phyloP scores from a whole-genome alignment of 2,797 vertebrate species.

The Luscinia luscinia region DNA sequence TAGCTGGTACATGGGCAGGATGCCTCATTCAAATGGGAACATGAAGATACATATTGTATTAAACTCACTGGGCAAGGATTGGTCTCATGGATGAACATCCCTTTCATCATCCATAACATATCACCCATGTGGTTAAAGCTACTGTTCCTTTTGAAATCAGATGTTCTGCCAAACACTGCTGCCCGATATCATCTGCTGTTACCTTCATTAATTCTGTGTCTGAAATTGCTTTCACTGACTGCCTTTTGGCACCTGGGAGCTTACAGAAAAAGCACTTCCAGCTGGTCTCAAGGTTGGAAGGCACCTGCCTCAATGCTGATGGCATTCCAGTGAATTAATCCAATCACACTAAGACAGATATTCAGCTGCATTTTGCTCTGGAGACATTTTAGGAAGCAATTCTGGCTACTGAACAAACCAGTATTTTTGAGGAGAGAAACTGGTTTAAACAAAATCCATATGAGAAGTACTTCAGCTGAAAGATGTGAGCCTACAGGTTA shows the following conservation, averaged over 20 bases:
- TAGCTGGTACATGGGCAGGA: background rate
- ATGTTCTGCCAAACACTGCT: constrained; percentile 23
- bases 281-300: constrained; percentile 53
- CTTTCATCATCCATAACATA: background rate
- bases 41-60: background rate
- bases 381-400: constrained; percentile 34
- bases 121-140: background rate
- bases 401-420: background rate
- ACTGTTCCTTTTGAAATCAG: constrained; percentile 5
- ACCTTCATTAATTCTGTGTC: constrained; percentile 46
- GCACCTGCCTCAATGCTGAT: background rate
- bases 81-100: background rate
- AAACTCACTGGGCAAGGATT: background rate
- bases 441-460: background rate
- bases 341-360: constrained; percentile 7
- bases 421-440: constrained; percentile 1
- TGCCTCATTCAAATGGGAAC: background rate
- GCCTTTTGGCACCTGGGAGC: constrained; percentile 40
- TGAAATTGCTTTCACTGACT: constrained; percentile 52
- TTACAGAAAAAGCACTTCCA: constrained; percentile 51
- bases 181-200: background rate
- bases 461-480: background rate
- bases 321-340: constrained; percentile 44
- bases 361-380: constrained; percentile 26
- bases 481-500: background rate